phyloP scores from a whole-genome alignment of 2,113 vertebrate species.

The Quiscalus mexicanus region DNA sequence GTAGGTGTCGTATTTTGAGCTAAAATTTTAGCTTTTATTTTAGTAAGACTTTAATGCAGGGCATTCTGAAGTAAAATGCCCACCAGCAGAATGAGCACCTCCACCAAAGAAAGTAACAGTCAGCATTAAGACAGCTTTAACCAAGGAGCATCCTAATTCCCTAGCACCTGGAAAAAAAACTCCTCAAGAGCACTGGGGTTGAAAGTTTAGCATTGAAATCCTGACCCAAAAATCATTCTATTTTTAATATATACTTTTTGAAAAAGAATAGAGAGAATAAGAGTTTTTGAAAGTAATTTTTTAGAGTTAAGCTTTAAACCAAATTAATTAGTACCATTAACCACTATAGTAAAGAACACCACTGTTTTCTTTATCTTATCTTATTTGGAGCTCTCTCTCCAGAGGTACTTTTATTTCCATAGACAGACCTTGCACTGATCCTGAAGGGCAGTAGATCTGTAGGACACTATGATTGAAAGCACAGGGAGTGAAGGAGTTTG shows the following conservation, averaged over 20 bases:
- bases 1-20: too few species aligned
- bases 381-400: neutral
- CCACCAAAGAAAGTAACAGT: neutral
- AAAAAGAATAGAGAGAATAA: neutral
- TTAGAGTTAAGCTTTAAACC: neutral
- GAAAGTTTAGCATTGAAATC: neutral
- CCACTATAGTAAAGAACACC: neutral
- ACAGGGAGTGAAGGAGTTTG: neutral
- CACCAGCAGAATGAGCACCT: neutral
- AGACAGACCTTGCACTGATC: neutral
- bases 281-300: neutral
- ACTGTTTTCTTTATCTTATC: neutral
- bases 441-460: neutral
- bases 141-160: neutral
- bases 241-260: neutral
- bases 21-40: too few species aligned
- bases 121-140: neutral
- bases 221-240: accelerated
- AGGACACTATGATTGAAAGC: neutral
- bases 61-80: neutral
- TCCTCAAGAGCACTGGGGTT: accelerated
- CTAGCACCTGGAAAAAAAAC: neutral
- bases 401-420: neutral
- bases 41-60: neutral
- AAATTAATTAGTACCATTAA: neutral